Base-by-base conservation (phyloP, 1,140 invertebrate genomes). In the Panulirus ornatus region DNA sequence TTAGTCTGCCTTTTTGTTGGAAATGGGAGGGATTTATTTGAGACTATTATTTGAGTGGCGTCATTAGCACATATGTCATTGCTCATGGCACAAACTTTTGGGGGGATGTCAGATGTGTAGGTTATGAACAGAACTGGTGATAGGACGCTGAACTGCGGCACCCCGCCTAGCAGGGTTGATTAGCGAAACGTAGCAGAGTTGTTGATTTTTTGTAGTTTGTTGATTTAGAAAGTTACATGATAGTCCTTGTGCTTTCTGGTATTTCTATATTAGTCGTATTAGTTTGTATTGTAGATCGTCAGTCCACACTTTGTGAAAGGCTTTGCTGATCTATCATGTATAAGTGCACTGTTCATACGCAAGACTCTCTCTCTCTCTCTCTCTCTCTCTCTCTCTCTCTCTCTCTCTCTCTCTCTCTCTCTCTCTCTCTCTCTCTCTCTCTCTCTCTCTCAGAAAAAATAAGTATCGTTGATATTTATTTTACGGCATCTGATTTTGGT, bases 361-460 rank as follows among this genome's bases (percentile, higher is more conserved):
- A 22, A 58, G 22, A 27, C 71, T 75, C 71, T 75, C 71, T 75
- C 71, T 75, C 71, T 6, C 71, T 75, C 71, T 75, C 71, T 75
- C 71, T 75, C 71, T 75, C 71, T 75, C 71, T 75, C 71, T 75
- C 71, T 75, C 71, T 75, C 71, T 75, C 71, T 75, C 71, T 75
- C 71, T 75, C 71, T 75, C 3, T 75, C 71, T 75, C 71, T 75
- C 71, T 75, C 71, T 75, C n/a, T 75, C 3, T 73, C 70, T 73
- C 70, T 76, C 70, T 73, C 70, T 76, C 22, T 42, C 34, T 42
- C 34, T 76, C 34, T 76, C 73, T 42, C 73, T 36, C 40, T 75
- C 36, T 75, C 71, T 75, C 71, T 75, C 36, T 75, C 71, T 75
- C 71, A n/a, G 14, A n/a, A 16, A n/a, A 16, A 36, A 9, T 76